A percentile compares a stretch with the other conserved stretches of the same genome.
Conservation (phyloP, 2,797 vertebrate species). For the Neomorphus geoffroyi region DNA sequence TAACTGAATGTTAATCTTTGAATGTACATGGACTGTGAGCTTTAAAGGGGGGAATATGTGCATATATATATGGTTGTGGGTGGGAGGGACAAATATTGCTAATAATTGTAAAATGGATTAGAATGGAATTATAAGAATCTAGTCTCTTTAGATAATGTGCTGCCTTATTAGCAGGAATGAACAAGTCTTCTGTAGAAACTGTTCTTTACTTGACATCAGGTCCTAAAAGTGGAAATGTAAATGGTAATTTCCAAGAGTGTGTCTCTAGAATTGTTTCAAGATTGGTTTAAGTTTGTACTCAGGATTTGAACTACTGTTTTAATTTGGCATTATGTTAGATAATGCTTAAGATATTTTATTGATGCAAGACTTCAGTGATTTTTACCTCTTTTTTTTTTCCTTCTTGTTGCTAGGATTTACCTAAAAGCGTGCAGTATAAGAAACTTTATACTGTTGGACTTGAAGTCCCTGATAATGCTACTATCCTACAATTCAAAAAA, state of each 20-base stretch:
- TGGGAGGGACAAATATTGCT: not conserved
- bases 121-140: not conserved
- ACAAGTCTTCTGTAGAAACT: not conserved
- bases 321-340: not conserved
- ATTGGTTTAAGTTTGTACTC: not conserved
- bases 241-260: not conserved
- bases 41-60: not conserved
- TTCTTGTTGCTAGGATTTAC: constrained; percentile 71
- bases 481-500: constrained; percentile 78
- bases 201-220: not conserved
- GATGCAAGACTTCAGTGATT: not conserved
- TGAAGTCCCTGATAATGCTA: constrained; percentile 75
- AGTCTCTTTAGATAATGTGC: not conserved
- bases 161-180: not conserved
- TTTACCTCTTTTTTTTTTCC: not conserved
- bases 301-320: not conserved
- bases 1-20: not conserved
- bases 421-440: constrained; percentile 75
- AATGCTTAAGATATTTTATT: not conserved
- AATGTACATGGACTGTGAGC: not conserved
- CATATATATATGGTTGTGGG: not conserved
- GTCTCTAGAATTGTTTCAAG: not conserved
- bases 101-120: not conserved
- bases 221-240: not conserved
- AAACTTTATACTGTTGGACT: constrained; percentile 75